Base-by-base conservation (phyloP, 1,140 invertebrate genomes). In the Heliconius congener region DNA sequence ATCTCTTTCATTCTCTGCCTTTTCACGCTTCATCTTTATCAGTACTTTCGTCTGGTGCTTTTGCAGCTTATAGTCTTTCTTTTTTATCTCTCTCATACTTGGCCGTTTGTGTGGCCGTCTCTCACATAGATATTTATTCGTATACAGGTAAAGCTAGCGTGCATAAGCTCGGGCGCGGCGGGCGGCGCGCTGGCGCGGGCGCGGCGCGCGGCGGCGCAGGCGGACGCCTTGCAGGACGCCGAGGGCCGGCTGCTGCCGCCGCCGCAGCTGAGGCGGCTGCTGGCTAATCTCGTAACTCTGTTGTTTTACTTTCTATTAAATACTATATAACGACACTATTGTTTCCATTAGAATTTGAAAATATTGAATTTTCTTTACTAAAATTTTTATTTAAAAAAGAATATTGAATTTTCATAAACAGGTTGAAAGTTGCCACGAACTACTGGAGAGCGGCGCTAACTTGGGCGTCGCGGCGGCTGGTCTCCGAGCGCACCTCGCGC, bases 161-260 rank as follows among this genome's bases (percentile, higher is more conserved):
- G 93, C 55, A 95, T 95, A 57, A 94, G 91, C 78, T 87, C 93
- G 79, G 82, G 87, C 55, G 86, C 8, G 87, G 85, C 60, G 80
- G 74, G 80, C 3, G 96, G 97, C 89, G 94, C 98, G 39, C 97
- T 97, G 89, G 95, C 96, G 72, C 94, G 97, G 71, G 97, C 97
- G 8, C 95, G 96, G 46, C 96, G 97, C 73, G 97, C 97, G 5
- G 96, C 97, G 13, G 95, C 96, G 16, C 96, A 96, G 76, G 95
- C 98, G 18, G 98, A 98, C 87, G 96, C 97, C 73, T 95, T 98
- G 52, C 92, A 94, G 34, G 88, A 98, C 97, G 95, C 97, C 96
- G 96, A 97, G 75, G 97, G 98, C 34, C 97, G 97, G 92, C 95
- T 98, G 34, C 90, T 97, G 27, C 96, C 97, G 86, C 96, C 97